Conservation (phyloP, 2,888 invertebrate genomes). For the Zaprionus lineosus region DNA sequence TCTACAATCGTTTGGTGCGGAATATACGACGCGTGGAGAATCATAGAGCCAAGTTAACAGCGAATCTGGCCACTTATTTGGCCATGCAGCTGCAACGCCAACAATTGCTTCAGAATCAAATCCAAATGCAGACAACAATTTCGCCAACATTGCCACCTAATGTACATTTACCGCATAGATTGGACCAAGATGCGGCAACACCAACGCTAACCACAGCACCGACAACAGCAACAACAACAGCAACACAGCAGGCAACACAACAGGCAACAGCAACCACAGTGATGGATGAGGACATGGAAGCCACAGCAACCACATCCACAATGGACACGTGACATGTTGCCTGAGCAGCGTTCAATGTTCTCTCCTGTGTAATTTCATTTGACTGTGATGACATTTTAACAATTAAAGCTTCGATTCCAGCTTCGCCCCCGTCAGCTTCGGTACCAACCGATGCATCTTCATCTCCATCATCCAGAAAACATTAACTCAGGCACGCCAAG, state of each 20-base stretch:
- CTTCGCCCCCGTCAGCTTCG: constrained; percentile 10
- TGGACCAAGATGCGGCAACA: constrained; percentile 42
- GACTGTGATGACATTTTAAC: constrained; percentile 79
- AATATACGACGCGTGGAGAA: constrained; percentile 81
- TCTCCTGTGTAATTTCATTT: constrained; percentile 66
- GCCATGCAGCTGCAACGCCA: constrained; percentile 70
- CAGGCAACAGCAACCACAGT: constrained; percentile 5
- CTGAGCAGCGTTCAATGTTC: constrained; percentile 21
- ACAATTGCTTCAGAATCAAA: constrained; percentile 62
- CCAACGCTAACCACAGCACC: constrained; percentile 4
- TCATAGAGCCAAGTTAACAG: constrained; percentile 73
- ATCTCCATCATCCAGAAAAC: no score
- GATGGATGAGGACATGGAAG: constrained; percentile 13
- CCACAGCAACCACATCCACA: constrained; percentile 25
- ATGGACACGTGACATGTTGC: constrained; percentile 48
- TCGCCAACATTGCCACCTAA: constrained; percentile 53
- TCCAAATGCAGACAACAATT: constrained; percentile 54
- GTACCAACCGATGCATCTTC: constrained; percentile 7
- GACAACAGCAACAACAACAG: constrained; percentile 6
- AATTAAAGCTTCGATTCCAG: constrained; percentile 58
- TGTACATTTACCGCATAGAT: constrained; percentile 51
- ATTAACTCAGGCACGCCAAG: constrained; percentile 65
- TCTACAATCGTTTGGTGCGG: constrained; percentile 83
- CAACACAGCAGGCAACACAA: constrained; percentile 7
- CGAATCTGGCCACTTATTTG: constrained; percentile 61